Evolutionary conservation across 2,797 vertebrate species (phyloP).

Genomic region (Syndactyla subalaris): DNA sequence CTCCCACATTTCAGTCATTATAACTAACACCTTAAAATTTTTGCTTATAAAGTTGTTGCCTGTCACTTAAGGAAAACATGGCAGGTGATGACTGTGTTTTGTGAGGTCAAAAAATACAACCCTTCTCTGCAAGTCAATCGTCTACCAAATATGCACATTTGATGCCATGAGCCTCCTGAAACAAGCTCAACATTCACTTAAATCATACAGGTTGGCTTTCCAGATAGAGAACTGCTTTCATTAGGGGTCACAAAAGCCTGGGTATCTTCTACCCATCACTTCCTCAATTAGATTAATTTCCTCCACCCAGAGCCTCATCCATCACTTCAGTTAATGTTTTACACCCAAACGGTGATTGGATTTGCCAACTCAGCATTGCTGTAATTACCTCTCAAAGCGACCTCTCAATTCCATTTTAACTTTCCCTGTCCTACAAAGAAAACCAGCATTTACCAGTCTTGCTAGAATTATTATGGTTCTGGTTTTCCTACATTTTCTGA

Average conservation of each 20-base stretch:
- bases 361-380: constrained; percentile 37
- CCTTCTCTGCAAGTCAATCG: background rate
- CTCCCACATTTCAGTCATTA: background rate
- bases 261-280: constrained; percentile 38
- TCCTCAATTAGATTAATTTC: constrained; percentile 61
- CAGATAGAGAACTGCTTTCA: constrained; percentile 5
- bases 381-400: constrained; percentile 50
- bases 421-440: background rate
- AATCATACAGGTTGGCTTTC: background rate
- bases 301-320: constrained; percentile 15
- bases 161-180: background rate
- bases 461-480: background rate
- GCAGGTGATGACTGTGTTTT: background rate
- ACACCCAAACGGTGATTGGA: constrained; percentile 12
- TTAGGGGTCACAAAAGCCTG: constrained; percentile 17
- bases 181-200: background rate
- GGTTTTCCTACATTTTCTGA: background rate
- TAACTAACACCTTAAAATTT: background rate
- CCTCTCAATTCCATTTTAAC: constrained; percentile 22
- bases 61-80: background rate
- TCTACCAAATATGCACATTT: background rate
- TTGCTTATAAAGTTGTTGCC: background rate
- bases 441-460: background rate
- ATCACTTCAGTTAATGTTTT: constrained; percentile 55
- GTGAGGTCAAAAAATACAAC: background rate